phyloP scores from a whole-genome alignment of 2,797 vertebrate genomes.

The Phalanger gymnotis region DNA sequence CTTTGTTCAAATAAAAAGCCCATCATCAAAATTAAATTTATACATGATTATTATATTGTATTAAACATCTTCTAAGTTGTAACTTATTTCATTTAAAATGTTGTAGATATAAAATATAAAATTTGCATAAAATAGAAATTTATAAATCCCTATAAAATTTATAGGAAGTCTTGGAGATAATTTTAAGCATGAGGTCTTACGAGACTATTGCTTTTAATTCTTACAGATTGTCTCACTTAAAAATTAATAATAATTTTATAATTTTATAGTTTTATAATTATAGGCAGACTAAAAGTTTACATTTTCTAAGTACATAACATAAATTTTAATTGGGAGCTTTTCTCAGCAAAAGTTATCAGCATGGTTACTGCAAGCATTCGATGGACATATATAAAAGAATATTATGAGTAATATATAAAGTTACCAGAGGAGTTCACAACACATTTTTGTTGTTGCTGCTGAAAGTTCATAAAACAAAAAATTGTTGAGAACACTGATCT shows the following conservation, averaged over 20 bases:
- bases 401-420: neutral
- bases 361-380: neutral
- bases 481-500: neutral
- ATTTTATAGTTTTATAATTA: neutral
- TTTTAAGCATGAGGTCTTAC: neutral
- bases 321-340: neutral
- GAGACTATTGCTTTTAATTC: neutral
- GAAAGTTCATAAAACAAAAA: neutral
- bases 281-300: neutral
- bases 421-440: neutral
- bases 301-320: neutral
- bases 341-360: neutral
- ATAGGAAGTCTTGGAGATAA: neutral
- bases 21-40: neutral
- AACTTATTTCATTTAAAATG: neutral
- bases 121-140: neutral
- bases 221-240: neutral
- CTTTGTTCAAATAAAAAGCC: neutral
- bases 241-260: neutral
- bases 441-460: neutral
- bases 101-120: neutral
- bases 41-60: neutral
- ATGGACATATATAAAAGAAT: neutral
- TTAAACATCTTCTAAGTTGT: neutral
- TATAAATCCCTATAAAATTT: neutral